Percentiles rank a stretch among this genome's conserved stretches.
Conservation (phyloP, 2,888 invertebrate species). For the Hypsopygia costalis region DNA sequence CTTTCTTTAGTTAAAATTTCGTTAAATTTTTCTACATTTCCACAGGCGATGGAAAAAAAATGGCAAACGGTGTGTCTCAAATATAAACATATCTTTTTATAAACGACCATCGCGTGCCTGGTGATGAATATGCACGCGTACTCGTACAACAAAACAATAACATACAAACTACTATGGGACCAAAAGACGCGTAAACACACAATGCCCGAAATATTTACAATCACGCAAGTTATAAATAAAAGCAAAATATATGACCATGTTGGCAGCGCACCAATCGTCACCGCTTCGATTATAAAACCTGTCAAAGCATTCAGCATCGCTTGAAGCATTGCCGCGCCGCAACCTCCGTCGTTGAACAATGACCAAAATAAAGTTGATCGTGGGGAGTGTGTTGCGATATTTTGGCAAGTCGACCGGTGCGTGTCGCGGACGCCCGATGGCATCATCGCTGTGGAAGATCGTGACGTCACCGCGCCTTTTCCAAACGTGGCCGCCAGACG, state of each 20-base stretch:
- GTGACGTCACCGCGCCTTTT: constrained; percentile 78
- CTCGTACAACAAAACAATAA: too few relatives aligned
- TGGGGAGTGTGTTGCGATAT: constrained; percentile 64
- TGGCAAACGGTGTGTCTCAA: too few relatives aligned
- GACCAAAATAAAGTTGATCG: constrained; percentile 73
- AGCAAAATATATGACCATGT: neutral
- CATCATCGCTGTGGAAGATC: constrained; percentile 75
- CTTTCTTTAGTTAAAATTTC: too few relatives aligned
- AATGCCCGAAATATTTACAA: neutral
- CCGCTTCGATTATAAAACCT: constrained; percentile 8
- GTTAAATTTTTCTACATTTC: too few relatives aligned
- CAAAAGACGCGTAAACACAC: neutral
- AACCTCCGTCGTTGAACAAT: constrained; percentile 53
- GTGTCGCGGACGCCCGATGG: constrained; percentile 73
- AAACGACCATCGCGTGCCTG: too few relatives aligned
- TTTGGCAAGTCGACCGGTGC: constrained; percentile 72
- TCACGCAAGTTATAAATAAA: neutral
- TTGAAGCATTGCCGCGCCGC: constrained; percentile 12
- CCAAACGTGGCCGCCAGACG: constrained; percentile 80
- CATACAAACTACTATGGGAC: too few relatives aligned
- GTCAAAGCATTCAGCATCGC: constrained; percentile 23
- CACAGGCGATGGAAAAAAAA: too few relatives aligned
- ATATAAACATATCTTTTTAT: too few relatives aligned
- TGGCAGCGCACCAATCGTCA: neutral
- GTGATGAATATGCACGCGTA: too few relatives aligned